These are phyloP conservation scores for Lasioglossum zephyrum DNA, from an alignment of 2,888 invertebrate species.

Conservation along the genomic window DNA sequence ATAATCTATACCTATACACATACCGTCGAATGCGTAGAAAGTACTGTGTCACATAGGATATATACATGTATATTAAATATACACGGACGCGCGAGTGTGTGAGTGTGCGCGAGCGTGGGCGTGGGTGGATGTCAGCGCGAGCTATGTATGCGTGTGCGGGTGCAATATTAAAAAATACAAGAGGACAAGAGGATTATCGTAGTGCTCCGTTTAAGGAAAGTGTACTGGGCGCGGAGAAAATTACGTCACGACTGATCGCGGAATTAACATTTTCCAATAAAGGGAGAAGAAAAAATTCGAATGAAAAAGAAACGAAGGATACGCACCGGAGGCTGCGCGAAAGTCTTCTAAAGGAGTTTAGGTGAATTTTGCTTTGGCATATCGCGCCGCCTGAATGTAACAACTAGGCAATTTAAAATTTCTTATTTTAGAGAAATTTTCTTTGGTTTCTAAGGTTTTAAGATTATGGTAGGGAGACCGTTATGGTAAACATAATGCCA, in stretches of 20 bases:
- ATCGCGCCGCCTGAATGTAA: too few species aligned
- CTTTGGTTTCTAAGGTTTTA: too few species aligned
- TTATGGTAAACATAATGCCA: too few species aligned
- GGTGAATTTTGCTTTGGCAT: not conserved
- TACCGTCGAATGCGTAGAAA: conserved; percentile 69
- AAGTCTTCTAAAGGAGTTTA: not conserved
- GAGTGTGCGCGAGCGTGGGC: conserved; percentile 11
- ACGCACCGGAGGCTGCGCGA: not conserved
- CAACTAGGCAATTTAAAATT: too few species aligned
- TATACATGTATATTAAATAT: conserved; percentile 24
- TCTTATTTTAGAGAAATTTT: too few species aligned
- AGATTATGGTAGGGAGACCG: too few species aligned
- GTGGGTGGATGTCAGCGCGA: conserved; percentile 13
- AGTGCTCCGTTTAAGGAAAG: conserved; percentile 65
- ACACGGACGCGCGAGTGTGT: conserved; percentile 21
- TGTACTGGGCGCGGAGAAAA: conserved; percentile 37
- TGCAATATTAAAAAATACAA: conserved; percentile 29
- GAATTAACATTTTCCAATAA: conserved; percentile 15
- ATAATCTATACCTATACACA: conserved; percentile 63
- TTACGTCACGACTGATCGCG: conserved; percentile 22
- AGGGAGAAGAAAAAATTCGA: not conserved
- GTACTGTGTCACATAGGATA: conserved; percentile 58
- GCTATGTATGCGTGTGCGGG: conserved; percentile 17
- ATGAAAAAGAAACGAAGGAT: not conserved
- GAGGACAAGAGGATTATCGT: conserved; percentile 54